Conservation (phyloP, 2,113 vertebrate genomes). For the Myodes glareolus region DNA sequence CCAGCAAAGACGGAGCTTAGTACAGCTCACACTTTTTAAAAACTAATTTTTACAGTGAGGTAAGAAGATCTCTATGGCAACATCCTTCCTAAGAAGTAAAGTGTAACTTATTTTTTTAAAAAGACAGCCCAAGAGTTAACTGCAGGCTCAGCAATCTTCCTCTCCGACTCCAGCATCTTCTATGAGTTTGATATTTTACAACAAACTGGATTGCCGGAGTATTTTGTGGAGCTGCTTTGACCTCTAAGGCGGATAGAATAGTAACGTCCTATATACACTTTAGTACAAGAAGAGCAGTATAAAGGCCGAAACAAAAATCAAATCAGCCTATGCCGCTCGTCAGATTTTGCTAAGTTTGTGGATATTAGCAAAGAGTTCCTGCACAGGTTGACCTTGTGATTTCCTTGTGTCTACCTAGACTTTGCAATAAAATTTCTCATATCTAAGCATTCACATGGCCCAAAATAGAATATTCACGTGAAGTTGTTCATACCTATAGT, state of each 20-base stretch:
- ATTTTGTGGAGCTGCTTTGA: constrained; percentile 33
- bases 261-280: constrained; percentile 13
- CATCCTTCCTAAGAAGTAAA: not conserved
- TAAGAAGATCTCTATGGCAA: constrained; percentile 5
- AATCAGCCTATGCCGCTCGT: not conserved
- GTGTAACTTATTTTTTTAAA: constrained; percentile 51
- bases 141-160: not conserved
- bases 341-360: constrained; percentile 40
- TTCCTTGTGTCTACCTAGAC: not conserved
- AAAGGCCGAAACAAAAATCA: constrained; percentile 44
- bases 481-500: not conserved
- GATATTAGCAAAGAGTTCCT: constrained; percentile 14
- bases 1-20: constrained; percentile 5
- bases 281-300: not conserved
- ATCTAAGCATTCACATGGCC: constrained; percentile 37
- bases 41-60: not conserved
- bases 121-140: constrained; percentile 24
- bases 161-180: not conserved
- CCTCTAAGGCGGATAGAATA: constrained; percentile 36
- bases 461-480: constrained; percentile 24
- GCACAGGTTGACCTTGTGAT: not conserved
- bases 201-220: not conserved
- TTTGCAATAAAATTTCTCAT: constrained; percentile 21
- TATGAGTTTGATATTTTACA: constrained; percentile 54
- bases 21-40: not conserved